phyloP scores from a whole-genome alignment of 1,140 invertebrate species.

The Yoshiicerus persimilis region DNA sequence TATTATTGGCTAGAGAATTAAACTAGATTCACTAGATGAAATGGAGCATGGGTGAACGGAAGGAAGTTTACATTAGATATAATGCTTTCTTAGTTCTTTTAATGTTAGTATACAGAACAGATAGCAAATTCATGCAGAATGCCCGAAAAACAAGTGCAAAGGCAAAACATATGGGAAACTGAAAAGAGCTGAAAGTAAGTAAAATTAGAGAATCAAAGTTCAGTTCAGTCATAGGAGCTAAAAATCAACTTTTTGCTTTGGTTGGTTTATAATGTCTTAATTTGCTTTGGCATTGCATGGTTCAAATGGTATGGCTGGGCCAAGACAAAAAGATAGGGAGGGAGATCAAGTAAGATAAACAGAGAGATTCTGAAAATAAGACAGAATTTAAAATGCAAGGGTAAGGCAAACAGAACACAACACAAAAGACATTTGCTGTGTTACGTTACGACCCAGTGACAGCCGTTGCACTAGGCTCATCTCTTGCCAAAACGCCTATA shows the following conservation, averaged over 20 bases:
- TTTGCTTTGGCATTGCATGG: background rate
- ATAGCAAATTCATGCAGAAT: background rate
- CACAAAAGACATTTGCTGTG: background rate
- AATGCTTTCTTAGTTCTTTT: background rate
- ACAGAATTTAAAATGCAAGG: conserved; percentile 8
- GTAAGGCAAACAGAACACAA: background rate
- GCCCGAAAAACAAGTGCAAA: background rate
- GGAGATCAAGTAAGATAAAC: background rate
- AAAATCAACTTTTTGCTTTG: background rate
- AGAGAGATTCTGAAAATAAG: background rate
- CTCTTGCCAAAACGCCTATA: background rate
- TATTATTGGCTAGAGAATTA: background rate
- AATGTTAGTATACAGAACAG: background rate
- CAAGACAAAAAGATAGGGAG: background rate
- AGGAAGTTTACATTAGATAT: background rate
- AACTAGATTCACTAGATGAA: background rate
- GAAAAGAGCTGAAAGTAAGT: background rate
- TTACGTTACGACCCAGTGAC: background rate
- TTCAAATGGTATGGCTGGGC: background rate
- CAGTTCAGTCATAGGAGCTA: too few species aligned
- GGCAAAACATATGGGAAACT: background rate
- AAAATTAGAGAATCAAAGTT: background rate
- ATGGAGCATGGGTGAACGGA: background rate
- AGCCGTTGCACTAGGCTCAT: background rate
- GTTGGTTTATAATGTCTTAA: background rate